Evolutionary conservation across 2,113 vertebrate genomes (phyloP).

Genomic region (Perca fluviatilis): DNA sequence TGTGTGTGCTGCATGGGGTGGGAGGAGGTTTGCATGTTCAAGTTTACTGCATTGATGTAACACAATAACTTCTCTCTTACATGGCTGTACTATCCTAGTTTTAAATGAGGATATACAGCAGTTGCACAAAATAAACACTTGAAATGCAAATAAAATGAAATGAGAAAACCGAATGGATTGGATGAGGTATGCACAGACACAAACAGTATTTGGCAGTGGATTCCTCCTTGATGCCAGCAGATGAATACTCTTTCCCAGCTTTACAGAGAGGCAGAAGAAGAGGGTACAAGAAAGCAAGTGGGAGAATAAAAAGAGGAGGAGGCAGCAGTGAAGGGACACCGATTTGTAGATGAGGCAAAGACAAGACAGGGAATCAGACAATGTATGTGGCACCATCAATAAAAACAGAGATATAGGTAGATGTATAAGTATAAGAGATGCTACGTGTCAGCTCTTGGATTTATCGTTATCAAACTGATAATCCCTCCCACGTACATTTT

Average conservation of each 20-base stretch:
- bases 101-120: constrained; percentile 10
- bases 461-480: constrained; percentile 62
- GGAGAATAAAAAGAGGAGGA: background rate
- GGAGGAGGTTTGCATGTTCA: constrained; percentile 65
- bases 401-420: background rate
- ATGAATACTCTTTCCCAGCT: constrained; percentile 21
- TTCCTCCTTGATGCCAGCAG: constrained; percentile 46
- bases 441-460: constrained; percentile 7
- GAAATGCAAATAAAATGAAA: constrained; percentile 11
- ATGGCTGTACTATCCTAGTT: background rate
- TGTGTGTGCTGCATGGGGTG: constrained; percentile 48
- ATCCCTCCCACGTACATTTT: constrained; percentile 76
- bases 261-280: constrained; percentile 12
- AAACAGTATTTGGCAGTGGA: constrained; percentile 22
- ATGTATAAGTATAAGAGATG: constrained; percentile 3
- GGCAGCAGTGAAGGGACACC: constrained; percentile 1
- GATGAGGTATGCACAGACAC: constrained; percentile 17
- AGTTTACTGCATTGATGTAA: constrained; percentile 75
- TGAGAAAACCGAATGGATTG: constrained; percentile 23
- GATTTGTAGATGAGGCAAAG: constrained; percentile 8
- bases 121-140: constrained; percentile 13
- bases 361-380: background rate
- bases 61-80: constrained; percentile 38
- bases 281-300: constrained; percentile 7
- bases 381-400: background rate